Evolutionary conservation across 2,113 vertebrate genomes (phyloP).

Genomic region (Channa maculata): DNA sequence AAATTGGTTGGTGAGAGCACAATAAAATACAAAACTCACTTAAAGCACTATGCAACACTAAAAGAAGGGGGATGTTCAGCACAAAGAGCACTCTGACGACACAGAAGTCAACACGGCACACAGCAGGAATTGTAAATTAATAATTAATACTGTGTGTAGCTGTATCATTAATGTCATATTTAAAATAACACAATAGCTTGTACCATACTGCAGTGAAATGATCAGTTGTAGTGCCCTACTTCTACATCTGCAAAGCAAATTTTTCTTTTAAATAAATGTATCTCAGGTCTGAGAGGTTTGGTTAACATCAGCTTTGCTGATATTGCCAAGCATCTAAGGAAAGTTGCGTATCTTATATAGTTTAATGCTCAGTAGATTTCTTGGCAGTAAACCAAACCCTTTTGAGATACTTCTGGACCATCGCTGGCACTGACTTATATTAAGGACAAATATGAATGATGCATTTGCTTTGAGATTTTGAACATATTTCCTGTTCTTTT

Average conservation of each 20-base stretch:
- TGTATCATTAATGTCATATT: neutral
- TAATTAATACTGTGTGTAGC: neutral
- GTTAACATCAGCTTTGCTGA: neutral
- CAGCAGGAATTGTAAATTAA: constrained; percentile 15
- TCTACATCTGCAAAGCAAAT: too few relatives aligned
- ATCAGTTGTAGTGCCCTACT: neutral
- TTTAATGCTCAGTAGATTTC: constrained; percentile 4
- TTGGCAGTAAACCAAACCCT: neutral
- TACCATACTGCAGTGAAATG: neutral
- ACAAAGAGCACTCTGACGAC: constrained; percentile 24
- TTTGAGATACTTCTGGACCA: neutral
- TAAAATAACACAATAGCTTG: neutral
- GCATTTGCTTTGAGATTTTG: neutral
- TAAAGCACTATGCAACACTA: constrained; percentile 17
- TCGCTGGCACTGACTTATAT: neutral
- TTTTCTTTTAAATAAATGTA: neutral
- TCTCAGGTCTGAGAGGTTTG: constrained; percentile 1
- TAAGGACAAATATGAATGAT: neutral
- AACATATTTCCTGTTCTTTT: neutral
- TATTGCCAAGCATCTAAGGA: neutral
- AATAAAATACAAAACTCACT: constrained; percentile 17
- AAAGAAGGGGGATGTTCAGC: constrained; percentile 12
- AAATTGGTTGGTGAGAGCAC: too few relatives aligned
- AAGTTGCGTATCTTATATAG: neutral
- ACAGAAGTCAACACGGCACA: constrained; percentile 30